Evolutionary conservation across 2,888 invertebrate species (phyloP), one percentile per base, ranked within the genome.

Genomic region (Campaea margaritaria): DNA sequence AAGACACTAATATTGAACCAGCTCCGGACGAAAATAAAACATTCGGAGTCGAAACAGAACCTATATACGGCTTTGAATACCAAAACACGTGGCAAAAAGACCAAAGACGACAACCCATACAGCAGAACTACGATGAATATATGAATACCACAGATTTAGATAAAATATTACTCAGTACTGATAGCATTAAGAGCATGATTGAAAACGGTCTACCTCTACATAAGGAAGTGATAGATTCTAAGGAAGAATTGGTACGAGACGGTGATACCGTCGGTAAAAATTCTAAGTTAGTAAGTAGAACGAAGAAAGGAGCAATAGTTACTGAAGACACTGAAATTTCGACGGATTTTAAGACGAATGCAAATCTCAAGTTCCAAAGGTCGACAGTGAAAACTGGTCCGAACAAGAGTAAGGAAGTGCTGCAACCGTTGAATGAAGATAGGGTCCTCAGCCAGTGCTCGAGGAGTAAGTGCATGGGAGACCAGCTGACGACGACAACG

Each of bases 21-120:
- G 88, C 89, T 3, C 89, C 90, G 21, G 91, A 91, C 15, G 90
- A 91, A 64, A 76, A 81, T 42, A 71, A 74, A 73, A 69, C 72
- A 12, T 85, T 88, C 47, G 87, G 81, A 39, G 81, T 73, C 0
- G 87, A 88, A 76, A 78, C 87, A 5, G 89, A 93, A 76, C 83
- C 89, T 8, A 81, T 87, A 46, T 91, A 91, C 65, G 89, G 87
- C 52, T 89, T 87, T 56, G 84, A 89, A 73, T 70, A 75, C 74
- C 78, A 81, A 76, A 80, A 82, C 39, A 82, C 83, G 45, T 92
- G 91, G 91, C 88, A 91, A 67, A 89, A 78, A 84, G 92, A 92
- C 89, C 91, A 91, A 89, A 91, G 92, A 91, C 74, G 92, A 82
- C 90, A 90, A 81, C 92, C 92, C 51, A 87, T 92, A 69, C 83